Percentiles rank a stretch among this genome's conserved stretches.
phyloP scores from a whole-genome alignment of 2,113 vertebrate species.

The Mohoua ochrocephala region DNA sequence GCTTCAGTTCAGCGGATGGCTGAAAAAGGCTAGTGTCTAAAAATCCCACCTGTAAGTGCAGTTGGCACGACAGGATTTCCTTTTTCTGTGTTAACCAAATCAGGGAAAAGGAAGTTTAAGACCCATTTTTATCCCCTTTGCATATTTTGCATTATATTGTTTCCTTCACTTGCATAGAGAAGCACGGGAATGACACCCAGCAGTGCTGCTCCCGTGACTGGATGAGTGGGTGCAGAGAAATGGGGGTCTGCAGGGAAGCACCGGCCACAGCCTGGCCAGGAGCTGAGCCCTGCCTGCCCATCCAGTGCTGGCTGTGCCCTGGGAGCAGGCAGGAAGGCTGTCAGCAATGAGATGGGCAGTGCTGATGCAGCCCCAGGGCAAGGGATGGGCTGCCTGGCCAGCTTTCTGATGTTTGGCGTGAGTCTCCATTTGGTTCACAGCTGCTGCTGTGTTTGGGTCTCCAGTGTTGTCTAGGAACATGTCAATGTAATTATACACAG shows the following conservation, averaged over 20 bases:
- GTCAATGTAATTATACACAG: constrained; percentile 31
- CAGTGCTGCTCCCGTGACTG: not conserved
- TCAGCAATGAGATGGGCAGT: not conserved
- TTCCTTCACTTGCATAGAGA: not conserved
- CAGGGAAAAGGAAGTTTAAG: not conserved
- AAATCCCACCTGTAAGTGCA: not conserved
- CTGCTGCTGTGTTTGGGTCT: constrained; percentile 1
- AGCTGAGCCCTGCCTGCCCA: not conserved
- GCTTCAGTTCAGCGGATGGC: not conserved
- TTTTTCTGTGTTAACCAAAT: not conserved
- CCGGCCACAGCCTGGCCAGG: fast-evolving
- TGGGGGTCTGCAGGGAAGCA: fast-evolving
- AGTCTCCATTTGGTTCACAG: not conserved
- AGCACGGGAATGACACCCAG: not conserved
- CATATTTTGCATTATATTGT: not conserved
- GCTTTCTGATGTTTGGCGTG: not conserved
- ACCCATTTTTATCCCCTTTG: not conserved
- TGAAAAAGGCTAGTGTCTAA: not conserved
- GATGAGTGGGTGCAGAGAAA: not conserved
- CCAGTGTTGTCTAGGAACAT: not conserved
- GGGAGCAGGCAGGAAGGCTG: not conserved
- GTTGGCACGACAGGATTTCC: not conserved
- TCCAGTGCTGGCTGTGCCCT: not conserved
- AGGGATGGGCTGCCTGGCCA: not conserved
- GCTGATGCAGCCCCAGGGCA: not conserved